Conservation (phyloP, 2,888 invertebrate genomes). For the Nemoura dubitans region DNA sequence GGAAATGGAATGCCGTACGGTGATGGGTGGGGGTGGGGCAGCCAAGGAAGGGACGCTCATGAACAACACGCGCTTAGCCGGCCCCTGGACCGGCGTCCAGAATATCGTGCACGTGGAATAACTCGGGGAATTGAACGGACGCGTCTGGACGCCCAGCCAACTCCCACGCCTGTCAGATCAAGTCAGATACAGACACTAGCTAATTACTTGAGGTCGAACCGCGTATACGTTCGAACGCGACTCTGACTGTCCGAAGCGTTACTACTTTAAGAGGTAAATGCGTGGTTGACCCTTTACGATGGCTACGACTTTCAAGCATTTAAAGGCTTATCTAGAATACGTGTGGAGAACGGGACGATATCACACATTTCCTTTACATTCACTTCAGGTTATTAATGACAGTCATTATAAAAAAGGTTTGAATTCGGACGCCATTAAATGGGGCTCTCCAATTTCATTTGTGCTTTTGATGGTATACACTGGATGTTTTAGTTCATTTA, state of each 20-base stretch:
- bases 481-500: not conserved
- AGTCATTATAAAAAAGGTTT: not conserved
- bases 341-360: not conserved
- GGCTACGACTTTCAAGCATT: not conserved
- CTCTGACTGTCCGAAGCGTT: not conserved
- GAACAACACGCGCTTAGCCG: not conserved
- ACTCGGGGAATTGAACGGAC: not conserved
- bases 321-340: not conserved
- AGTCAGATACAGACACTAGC: constrained; percentile 13
- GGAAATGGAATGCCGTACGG: not conserved
- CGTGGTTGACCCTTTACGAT: not conserved
- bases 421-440: not conserved
- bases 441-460: not conserved
- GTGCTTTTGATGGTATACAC: not conserved
- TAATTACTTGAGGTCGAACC: constrained; percentile 29
- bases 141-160: not conserved
- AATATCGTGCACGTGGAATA: not conserved
- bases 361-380: not conserved
- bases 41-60: not conserved
- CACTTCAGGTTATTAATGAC: not conserved
- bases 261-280: not conserved
- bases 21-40: not conserved
- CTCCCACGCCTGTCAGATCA: constrained; percentile 15
- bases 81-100: not conserved
- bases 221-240: not conserved